Base-by-base conservation (phyloP, 2,888 invertebrate species). In the Galeopsomyia nigrocyanea region DNA sequence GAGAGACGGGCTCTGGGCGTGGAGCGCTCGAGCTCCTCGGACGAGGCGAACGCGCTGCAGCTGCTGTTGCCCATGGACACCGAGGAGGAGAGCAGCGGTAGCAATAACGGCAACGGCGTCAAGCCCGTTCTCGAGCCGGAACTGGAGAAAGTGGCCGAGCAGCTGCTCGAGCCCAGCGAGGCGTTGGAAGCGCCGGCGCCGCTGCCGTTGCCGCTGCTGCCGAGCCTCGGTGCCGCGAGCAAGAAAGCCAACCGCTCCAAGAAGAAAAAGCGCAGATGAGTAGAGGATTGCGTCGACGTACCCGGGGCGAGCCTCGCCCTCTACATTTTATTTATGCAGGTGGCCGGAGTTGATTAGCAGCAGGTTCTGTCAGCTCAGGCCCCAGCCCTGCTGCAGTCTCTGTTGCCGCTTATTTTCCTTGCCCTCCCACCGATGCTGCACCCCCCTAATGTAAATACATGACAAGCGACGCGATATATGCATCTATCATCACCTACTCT, bases 221-320 rank as follows among this genome's bases (percentile, higher is more conserved):
- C 3, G 75, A 76, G 53, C 76, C 7, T 71, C 64, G 74, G 74
- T 16, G 61, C 74, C 75, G 72, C 78, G 68, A 57, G 61, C 53
- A 85, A 83, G 77, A 86, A 85, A 77, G 62, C 68, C 78, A 80
- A 77, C 74, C 80, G 83, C 70, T 83, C 82, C 57, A 86, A 83
- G 76, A 86, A 85, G 75, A 86, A 86, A 82, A 85, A 82, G 78
- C 85, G 84, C 73, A 86, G 86, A 86, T 86, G 86, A 86, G 86
- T 86, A 81, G 84, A 86, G 85, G 85, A 85, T 78, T 85, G 86
- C 80, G 83, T 86, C 82, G 85, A 86, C 80, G 85, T 86, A 80
- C 86, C 82, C 77, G 82, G 82, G 79, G 86, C 86, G 76, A 83
- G 86, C 79, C 85, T 86, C 79, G 86, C 83, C 78, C 85, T 86